Evolutionary conservation across 2,888 invertebrate species (phyloP).

Genomic region (Amphiduros pacificus): DNA sequence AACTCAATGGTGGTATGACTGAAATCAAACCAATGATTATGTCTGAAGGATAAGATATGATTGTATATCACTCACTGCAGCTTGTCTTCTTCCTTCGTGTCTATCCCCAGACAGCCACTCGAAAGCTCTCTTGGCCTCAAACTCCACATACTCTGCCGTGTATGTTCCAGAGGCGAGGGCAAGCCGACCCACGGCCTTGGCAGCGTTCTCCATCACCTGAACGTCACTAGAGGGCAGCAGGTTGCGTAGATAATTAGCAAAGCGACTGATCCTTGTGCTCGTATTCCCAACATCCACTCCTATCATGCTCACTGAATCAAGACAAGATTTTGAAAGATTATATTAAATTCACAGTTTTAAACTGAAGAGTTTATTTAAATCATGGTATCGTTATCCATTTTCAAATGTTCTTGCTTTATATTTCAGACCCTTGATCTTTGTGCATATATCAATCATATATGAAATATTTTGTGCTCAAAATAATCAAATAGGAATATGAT

Average conservation of each 20-base stretch:
- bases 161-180: slow-evolving; percentile 83
- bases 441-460: too few species aligned
- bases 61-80: slow-evolving; percentile 71
- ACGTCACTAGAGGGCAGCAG: slow-evolving; percentile 87
- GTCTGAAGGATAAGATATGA: too few species aligned
- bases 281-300: slow-evolving; percentile 92
- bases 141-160: slow-evolving; percentile 96
- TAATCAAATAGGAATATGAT: too few species aligned
- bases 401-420: too few species aligned
- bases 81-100: slow-evolving; percentile 87
- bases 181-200: slow-evolving; percentile 90
- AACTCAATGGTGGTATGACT: too few species aligned
- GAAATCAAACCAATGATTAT: too few species aligned
- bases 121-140: slow-evolving; percentile 86
- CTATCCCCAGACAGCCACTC: slow-evolving; percentile 89
- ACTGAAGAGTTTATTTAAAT: too few species aligned
- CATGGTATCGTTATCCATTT: too few species aligned
- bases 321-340: too few species aligned
- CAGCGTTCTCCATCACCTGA: slow-evolving; percentile 92
- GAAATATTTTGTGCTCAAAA: too few species aligned
- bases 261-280: slow-evolving; percentile 84
- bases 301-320: slow-evolving; percentile 87
- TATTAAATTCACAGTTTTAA: too few species aligned
- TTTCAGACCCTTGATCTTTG: too few species aligned
- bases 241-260: slow-evolving; percentile 89